Base-by-base conservation (phyloP, 64 coral and sea anemone genomes). In the Montipora efflorescens region DNA sequence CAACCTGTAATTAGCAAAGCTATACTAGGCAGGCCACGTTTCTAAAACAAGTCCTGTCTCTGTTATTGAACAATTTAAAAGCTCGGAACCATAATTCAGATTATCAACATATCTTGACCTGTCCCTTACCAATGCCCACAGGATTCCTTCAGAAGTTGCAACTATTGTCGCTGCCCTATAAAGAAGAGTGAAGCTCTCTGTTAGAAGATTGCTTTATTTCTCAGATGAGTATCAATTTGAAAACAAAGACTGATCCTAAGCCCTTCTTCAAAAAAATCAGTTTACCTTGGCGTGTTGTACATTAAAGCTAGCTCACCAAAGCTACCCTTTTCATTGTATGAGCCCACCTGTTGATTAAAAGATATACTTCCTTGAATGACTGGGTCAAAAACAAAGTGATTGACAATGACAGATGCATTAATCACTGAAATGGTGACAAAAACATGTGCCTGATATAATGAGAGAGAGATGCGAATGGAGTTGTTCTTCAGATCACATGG, bases 271-370 rank as follows among this genome's bases (percentile, higher is more conserved):
- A 11, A 11, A 57, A 57, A 57, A 57, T 57, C 11, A 18, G 6
- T 20, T 80, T 92, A 99, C 98, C 98, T 99, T 81, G 98, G 98
- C 58, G 98, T 99, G 76, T 99, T 99, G 66, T 99, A 99, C 98
- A 99, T 99, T 50, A 99, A 84, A 25, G 98, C 98, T 18, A 99
- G 95, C 86, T 99, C 98, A 76, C 98, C 98, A 90, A 99, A 99
- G 67, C 98, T 99, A 53, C 98, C 98, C 62, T 90, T 99, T 77
- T 96, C 94, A 78, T 82, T 92, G 83, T 99, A 99, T 45, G 74
- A 58, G 48, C 98, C 98, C 46, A 99, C 95, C 98, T 98, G 77
- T 23, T 43, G 9, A 79, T 81, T 5, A 59, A 49, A 67, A 7
- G 12, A 81, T 44, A 18, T 75, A 62, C 3, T 28, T 47, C 19